These are phyloP conservation scores for Sycophila sp. DNA, from an alignment of 1,140 invertebrate species.

Conservation along the genomic window DNA sequence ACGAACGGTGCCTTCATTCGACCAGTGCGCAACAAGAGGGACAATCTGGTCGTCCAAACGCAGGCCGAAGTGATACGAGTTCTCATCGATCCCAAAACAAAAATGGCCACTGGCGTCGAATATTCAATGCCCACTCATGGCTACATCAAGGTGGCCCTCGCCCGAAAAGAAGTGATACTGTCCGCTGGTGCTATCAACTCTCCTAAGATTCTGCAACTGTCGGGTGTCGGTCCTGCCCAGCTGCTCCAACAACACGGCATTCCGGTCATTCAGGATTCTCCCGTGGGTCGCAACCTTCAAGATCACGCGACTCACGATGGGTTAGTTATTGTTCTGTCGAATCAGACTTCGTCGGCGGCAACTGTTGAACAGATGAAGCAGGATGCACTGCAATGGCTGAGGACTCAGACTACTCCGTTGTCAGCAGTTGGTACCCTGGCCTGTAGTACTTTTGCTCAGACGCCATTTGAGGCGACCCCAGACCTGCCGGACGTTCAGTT, in stretches of 20 bases:
- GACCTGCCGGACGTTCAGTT: slow-evolving; percentile 74
- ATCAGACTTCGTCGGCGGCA: slow-evolving; percentile 64
- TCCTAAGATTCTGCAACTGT: slow-evolving; percentile 69
- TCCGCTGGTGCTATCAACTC: slow-evolving; percentile 70
- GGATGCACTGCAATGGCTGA: slow-evolving; percentile 61
- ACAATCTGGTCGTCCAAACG: slow-evolving; percentile 78
- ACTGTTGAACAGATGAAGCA: slow-evolving; percentile 64
- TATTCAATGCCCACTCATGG: slow-evolving; percentile 63
- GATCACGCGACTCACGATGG: slow-evolving; percentile 73
- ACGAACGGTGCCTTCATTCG: slow-evolving; percentile 78
- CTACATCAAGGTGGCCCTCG: slow-evolving; percentile 61
- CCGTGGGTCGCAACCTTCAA: slow-evolving; percentile 79
- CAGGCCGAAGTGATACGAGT: slow-evolving; percentile 77
- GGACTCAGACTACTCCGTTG: slow-evolving; percentile 53
- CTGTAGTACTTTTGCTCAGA: slow-evolving; percentile 55
- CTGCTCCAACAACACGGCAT: slow-evolving; percentile 67
- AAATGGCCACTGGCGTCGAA: slow-evolving; percentile 76
- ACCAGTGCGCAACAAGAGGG: slow-evolving; percentile 73
- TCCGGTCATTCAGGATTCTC: slow-evolving; percentile 67
- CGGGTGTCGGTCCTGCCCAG: slow-evolving; percentile 69
- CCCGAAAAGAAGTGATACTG: slow-evolving; percentile 75
- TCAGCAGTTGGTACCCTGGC: slow-evolving; percentile 53
- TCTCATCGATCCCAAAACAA: slow-evolving; percentile 76
- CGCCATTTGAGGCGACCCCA: slow-evolving; percentile 45
- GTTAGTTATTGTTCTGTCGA: slow-evolving; percentile 64